Evolutionary conservation across 2,888 invertebrate species (phyloP).

Genomic region (Phasia obesa): DNA sequence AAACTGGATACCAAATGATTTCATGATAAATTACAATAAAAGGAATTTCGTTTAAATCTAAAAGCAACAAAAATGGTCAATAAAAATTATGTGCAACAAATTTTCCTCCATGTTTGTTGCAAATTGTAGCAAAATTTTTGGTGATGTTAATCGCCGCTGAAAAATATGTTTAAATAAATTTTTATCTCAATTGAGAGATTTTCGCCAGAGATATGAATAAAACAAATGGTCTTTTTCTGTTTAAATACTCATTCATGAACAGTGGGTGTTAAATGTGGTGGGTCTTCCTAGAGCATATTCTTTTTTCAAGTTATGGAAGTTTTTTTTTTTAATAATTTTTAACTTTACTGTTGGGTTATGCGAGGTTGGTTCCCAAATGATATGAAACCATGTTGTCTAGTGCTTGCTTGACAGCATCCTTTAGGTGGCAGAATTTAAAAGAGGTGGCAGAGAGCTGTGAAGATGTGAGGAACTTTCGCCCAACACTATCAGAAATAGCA

Average conservation of each 20-base stretch:
- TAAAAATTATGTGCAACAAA: constrained; percentile 49
- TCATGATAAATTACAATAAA: constrained; percentile 64
- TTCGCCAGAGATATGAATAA: constrained; percentile 15
- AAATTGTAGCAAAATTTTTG: constrained; percentile 47
- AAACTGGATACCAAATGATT: constrained; percentile 35
- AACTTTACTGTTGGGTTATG: no score
- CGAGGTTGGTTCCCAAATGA: no score
- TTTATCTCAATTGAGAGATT: constrained; percentile 63
- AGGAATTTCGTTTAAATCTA: constrained; percentile 41
- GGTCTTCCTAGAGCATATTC: no score
- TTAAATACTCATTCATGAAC: constrained; percentile 32
- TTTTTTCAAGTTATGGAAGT: no score
- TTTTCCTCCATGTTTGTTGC: constrained; percentile 36
- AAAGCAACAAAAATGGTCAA: constrained; percentile 36
- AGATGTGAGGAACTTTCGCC: no score
- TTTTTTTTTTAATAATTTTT: no score
- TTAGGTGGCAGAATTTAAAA: no score
- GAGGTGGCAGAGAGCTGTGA: no score
- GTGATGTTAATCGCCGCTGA: constrained; percentile 41
- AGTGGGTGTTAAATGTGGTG: constrained; percentile 39
- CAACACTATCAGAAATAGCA: no score
- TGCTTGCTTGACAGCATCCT: no score
- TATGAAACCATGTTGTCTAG: no score
- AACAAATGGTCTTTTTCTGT: constrained; percentile 24
- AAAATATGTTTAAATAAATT: constrained; percentile 46